phyloP scores from a whole-genome alignment of 2,797 vertebrate genomes.

The Poecilia picta region DNA sequence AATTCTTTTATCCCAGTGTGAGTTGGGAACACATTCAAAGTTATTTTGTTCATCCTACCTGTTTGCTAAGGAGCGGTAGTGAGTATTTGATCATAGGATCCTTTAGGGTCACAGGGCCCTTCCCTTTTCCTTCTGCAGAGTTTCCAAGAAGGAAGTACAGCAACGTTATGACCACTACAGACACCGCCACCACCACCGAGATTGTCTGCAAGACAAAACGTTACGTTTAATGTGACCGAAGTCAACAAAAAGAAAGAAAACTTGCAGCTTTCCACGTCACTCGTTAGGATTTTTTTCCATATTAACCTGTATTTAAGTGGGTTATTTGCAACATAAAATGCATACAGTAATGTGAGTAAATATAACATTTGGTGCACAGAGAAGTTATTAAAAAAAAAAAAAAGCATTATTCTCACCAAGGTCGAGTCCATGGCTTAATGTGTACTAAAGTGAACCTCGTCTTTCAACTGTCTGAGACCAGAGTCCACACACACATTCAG shows the following conservation, averaged over 20 bases:
- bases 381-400: background rate
- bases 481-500: conserved; percentile 47
- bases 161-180: conserved; percentile 27
- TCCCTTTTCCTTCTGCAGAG: conserved; percentile 45
- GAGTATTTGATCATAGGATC: conserved; percentile 66
- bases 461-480: conserved; percentile 32
- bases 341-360: no score
- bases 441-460: background rate
- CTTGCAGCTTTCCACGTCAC: background rate
- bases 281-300: background rate
- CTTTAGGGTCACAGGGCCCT: conserved; percentile 57
- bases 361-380: background rate
- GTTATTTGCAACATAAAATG: background rate
- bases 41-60: conserved; percentile 43
- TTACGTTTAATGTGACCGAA: background rate
- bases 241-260: background rate
- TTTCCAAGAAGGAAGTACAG: conserved; percentile 53
- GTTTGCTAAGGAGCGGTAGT: conserved; percentile 64
- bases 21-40: background rate
- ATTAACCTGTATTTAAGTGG: background rate
- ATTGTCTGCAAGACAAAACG: conserved; percentile 37
- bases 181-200: conserved; percentile 25
- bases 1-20: background rate
- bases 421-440: conserved; percentile 54
- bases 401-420: conserved; percentile 52